Conservation (phyloP, 2,888 invertebrate species). For the Chrysina gloriosa region DNA sequence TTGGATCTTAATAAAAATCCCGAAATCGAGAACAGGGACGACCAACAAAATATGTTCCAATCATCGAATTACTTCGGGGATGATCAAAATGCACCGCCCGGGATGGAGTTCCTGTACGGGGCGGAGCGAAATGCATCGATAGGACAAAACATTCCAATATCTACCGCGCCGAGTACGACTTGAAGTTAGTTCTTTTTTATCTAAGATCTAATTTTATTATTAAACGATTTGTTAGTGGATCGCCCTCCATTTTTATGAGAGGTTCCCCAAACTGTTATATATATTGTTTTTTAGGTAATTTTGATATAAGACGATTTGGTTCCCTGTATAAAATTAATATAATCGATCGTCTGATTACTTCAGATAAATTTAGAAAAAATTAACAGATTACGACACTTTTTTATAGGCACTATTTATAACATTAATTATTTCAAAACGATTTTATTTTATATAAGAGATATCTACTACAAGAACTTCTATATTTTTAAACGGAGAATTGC, state of each 20-base stretch:
- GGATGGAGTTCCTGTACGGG: slow-evolving; percentile 73
- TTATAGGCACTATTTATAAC: too few species aligned
- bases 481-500: neutral
- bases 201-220: neutral
- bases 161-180: slow-evolving; percentile 4
- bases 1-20: slow-evolving; percentile 43
- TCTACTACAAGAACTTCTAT: neutral
- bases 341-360: too few species aligned
- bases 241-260: neutral
- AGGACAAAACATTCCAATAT: slow-evolving; percentile 36
- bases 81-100: slow-evolving; percentile 68
- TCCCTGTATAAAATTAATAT: too few species aligned
- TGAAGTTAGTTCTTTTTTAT: neutral
- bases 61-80: slow-evolving; percentile 75
- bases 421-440: too few species aligned
- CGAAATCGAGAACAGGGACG: slow-evolving; percentile 47
- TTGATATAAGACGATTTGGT: too few species aligned
- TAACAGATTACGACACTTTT: too few species aligned
- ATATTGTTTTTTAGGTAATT: too few species aligned
- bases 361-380: too few species aligned
- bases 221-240: neutral
- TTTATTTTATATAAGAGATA: too few species aligned
- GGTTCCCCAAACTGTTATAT: too few species aligned
- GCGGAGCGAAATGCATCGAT: slow-evolving; percentile 7
- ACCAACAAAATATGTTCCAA: slow-evolving; percentile 65